Base-by-base conservation (phyloP, 2,113 vertebrate species). In the Lepidiolamprologus cunningtoni region DNA sequence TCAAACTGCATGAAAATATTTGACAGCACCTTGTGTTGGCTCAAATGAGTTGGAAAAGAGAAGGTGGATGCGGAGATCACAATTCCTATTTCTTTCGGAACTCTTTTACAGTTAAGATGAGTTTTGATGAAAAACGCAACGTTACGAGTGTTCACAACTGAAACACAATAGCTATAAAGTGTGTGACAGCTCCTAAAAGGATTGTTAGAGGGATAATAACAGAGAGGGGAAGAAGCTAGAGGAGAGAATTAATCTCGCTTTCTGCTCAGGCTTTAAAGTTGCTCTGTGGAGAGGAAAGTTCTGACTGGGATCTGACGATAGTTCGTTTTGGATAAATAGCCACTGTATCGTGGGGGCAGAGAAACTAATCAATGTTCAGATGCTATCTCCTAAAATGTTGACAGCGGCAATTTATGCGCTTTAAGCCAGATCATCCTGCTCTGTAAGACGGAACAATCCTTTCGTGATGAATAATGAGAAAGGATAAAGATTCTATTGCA, bases 191-290 rank as follows among this genome's bases (percentile, higher is more conserved):
- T 94, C 93, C 86, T 95, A 94, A 95, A 95, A 90, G 95, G 95
- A 96, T 96, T 96, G 94, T 95, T 94, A 94, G 92, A 90, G 90
- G 94, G 94, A 95, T 96, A 95, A 95, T 95, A 95, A 95, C 91
- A 87, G 90, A 87, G 88, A 83, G 82, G 78, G 87, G 86, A 91
- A 94, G 93, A 89, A 87, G 92, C 89, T 81, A 68, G 91, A 92
- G 93, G 91, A 93, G 89, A 91, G 89, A 95, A 95, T 94, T 95
- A 95, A 95, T 96, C 94, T 94, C 63, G 89, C 93, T 92, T 91
- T 93, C 93, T 89, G 82, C 89, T 86, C 85, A 50, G 86, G 94
- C 94, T 95, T 94, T 95, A 94, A 94, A 95, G 94, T 94, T 92
- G 87, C 92, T 91, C 91, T 89, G 91, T 33, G 14, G 81, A 81